Conservation (phyloP, 2,888 invertebrate species). For the Melieria crassipennis region DNA sequence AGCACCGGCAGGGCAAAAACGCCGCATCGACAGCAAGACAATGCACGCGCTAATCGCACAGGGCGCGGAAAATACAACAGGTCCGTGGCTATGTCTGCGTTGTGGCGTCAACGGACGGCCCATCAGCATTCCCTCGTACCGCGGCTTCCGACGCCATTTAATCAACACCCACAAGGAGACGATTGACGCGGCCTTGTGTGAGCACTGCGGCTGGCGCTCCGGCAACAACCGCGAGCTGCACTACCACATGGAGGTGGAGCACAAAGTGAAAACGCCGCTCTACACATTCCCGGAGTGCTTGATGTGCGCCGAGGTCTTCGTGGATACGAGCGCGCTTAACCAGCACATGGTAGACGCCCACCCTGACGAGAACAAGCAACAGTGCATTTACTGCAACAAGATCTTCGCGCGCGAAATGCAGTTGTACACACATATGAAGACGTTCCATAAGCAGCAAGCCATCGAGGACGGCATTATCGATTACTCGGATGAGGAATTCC, state of each 20-base stretch:
- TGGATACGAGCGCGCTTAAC: slow-evolving; percentile 76
- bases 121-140: slow-evolving; percentile 80
- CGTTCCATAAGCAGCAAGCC: slow-evolving; percentile 73
- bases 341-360: slow-evolving; percentile 74
- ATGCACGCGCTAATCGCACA: slow-evolving; percentile 71
- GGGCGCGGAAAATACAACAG: slow-evolving; percentile 73
- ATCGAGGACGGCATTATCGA: slow-evolving; percentile 74
- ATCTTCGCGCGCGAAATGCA: slow-evolving; percentile 75
- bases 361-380: slow-evolving; percentile 66
- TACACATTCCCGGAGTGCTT: slow-evolving; percentile 83
- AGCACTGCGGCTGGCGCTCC: slow-evolving; percentile 84
- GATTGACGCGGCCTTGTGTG: slow-evolving; percentile 81
- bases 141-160: slow-evolving; percentile 82
- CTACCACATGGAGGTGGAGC: slow-evolving; percentile 83
- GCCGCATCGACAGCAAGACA: slow-evolving; percentile 72
- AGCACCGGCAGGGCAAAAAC: slow-evolving; percentile 58
- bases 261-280: slow-evolving; percentile 77
- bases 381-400: slow-evolving; percentile 81
- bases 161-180: slow-evolving; percentile 82
- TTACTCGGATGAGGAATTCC: slow-evolving; percentile 67
- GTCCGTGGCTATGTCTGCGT: slow-evolving; percentile 84
- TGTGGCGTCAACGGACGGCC: slow-evolving; percentile 77
- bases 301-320: slow-evolving; percentile 74
- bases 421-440: slow-evolving; percentile 77
- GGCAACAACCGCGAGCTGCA: slow-evolving; percentile 77